A percentile compares a stretch with the other conserved stretches of the same genome.
phyloP scores from a whole-genome alignment of 2,113 vertebrate genomes.

The Steatornis caripensis region DNA sequence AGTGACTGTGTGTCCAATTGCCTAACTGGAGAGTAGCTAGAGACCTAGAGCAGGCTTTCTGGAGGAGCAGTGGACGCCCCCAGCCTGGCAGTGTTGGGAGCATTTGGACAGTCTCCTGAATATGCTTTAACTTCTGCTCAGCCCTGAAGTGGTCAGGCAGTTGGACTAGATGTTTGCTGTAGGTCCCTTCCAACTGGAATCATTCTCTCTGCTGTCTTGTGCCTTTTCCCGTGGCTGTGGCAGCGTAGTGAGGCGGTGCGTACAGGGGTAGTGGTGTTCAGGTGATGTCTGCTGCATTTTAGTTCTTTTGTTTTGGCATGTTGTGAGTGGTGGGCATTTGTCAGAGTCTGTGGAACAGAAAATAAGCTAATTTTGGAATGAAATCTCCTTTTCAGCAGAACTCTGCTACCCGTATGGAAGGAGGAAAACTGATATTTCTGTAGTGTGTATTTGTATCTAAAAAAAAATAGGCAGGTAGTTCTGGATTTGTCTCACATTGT shows the following conservation, averaged over 20 bases:
- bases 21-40: fast-evolving
- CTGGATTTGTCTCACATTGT: background rate
- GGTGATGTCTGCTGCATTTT: background rate
- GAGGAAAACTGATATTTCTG: background rate
- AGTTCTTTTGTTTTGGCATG: background rate
- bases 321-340: background rate
- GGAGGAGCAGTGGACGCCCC: fast-evolving
- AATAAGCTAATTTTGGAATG: background rate
- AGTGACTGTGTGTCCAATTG: background rate
- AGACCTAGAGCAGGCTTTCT: background rate
- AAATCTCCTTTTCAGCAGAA: background rate
- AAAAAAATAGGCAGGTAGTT: background rate
- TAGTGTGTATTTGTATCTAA: background rate
- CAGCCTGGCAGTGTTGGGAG: background rate
- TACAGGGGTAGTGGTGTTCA: fast-evolving
- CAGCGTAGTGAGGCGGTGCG: fast-evolving
- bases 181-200: background rate
- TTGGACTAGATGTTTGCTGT: background rate
- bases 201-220: background rate
- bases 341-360: background rate
- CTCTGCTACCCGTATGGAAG: background rate
- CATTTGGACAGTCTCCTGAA: background rate
- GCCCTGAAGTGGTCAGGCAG: background rate
- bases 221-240: background rate
- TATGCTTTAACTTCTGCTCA: background rate